These are phyloP conservation scores for Ephialtes manifestator DNA, from an alignment of 2,888 invertebrate species.

Conservation along the genomic window DNA sequence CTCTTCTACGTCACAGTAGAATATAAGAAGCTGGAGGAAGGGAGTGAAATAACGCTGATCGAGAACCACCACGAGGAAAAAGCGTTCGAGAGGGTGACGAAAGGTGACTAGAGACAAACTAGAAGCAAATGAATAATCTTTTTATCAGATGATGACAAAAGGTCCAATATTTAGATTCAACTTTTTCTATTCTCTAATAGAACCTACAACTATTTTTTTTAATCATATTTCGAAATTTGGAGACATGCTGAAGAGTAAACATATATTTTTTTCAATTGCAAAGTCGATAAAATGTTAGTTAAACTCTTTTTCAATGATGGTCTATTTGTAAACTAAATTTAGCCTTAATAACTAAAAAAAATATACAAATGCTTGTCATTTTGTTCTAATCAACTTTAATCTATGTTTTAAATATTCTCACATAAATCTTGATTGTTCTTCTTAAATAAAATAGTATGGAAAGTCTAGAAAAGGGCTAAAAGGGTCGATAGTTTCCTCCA, in stretches of 20 bases:
- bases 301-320: too few species aligned
- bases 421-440: background rate
- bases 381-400: too few species aligned
- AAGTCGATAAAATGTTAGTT: too few species aligned
- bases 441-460: background rate
- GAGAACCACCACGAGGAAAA: too few species aligned
- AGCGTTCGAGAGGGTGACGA: too few species aligned
- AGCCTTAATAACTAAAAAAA: too few species aligned
- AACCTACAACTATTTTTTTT: background rate
- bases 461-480: too few species aligned
- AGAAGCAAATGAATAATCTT: background rate
- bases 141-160: background rate
- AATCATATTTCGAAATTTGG: background rate
- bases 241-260: too few species aligned
- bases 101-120: too few species aligned
- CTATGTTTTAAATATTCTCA: background rate
- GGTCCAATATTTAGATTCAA: background rate
- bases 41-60: conserved; percentile 27
- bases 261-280: too few species aligned
- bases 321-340: too few species aligned
- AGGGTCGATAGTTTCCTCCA: background rate
- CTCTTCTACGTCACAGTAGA: background rate
- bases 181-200: background rate
- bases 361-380: too few species aligned
- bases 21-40: conserved; percentile 11